Evolutionary conservation across 1,140 invertebrate species (phyloP).

Genomic region (Chlorops oryzae): DNA sequence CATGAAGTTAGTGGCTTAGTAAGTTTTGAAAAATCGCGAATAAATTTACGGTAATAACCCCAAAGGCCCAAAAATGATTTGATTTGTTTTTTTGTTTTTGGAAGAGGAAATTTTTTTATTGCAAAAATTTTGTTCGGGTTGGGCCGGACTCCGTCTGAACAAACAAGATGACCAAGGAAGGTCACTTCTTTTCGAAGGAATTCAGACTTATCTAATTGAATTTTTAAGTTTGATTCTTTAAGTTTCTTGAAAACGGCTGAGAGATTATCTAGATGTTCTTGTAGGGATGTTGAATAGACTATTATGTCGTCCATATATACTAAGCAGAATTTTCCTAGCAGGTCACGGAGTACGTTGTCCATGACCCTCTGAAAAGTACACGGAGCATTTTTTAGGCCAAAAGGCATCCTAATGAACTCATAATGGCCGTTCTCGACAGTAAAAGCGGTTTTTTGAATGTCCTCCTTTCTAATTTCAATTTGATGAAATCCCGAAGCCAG

Average conservation of each 20-base stretch:
- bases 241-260: conserved; percentile 41
- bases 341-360: conserved; percentile 5
- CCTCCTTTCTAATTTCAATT: no score
- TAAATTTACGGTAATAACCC: conserved; percentile 28
- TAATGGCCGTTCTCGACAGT: conserved; percentile 23
- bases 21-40: conserved; percentile 20
- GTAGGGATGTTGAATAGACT: conserved; percentile 17
- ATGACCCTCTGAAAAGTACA: conserved; percentile 34
- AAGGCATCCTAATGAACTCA: conserved; percentile 21
- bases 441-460: conserved; percentile 49
- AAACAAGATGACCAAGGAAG: conserved; percentile 39
- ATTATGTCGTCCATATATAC: conserved; percentile 15
- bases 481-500: conserved; percentile 46
- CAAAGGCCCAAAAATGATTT: conserved; percentile 21
- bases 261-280: conserved; percentile 29
- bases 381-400: conserved; percentile 23
- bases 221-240: conserved; percentile 18
- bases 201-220: conserved; percentile 24
- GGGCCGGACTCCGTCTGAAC: conserved; percentile 28
- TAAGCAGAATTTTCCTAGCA: conserved; percentile 6
- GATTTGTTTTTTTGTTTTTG: conserved; percentile 17
- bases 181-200: conserved; percentile 27
- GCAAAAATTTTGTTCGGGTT: conserved; percentile 21
- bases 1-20: background rate
- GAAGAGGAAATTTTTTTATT: conserved; percentile 17